Evolutionary conservation across 2,888 invertebrate genomes (phyloP).

Genomic region (Gasteruption jaculator): DNA sequence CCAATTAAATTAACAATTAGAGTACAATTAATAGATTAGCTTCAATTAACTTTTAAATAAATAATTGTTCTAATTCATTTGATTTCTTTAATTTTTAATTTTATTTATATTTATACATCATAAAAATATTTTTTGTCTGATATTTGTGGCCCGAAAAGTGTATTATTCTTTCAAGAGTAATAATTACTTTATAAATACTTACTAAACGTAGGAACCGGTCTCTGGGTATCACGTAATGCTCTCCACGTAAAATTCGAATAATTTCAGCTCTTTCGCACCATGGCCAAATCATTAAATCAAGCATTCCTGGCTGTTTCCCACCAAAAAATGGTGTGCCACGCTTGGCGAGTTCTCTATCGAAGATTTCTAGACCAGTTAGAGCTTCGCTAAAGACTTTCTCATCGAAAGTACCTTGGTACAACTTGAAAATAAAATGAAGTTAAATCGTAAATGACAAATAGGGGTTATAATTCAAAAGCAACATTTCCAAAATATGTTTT

Average conservation of each 20-base stretch:
- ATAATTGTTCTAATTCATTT: not conserved
- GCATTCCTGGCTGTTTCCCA: slow-evolving; percentile 68
- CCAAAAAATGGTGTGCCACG: slow-evolving; percentile 65
- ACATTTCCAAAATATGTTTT: no score
- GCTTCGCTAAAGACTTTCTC: slow-evolving; percentile 54
- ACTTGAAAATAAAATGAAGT: slow-evolving; percentile 27
- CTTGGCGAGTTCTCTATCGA: slow-evolving; percentile 63
- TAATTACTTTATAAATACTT: slow-evolving; percentile 36
- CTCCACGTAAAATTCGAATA: slow-evolving; percentile 59
- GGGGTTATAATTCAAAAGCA: no score
- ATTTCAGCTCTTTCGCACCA: slow-evolving; percentile 71
- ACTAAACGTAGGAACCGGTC: slow-evolving; percentile 66
- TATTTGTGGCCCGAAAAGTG: not conserved
- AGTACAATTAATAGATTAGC: slow-evolving; percentile 11
- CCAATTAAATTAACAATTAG: no score
- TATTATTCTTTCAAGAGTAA: not conserved
- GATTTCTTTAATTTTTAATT: slow-evolving; percentile 1
- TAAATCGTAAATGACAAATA: slow-evolving; percentile 1
- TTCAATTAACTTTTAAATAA: not conserved
- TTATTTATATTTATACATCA: not conserved
- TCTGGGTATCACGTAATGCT: slow-evolving; percentile 63
- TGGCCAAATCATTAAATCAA: slow-evolving; percentile 84
- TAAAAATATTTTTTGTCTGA: no score
- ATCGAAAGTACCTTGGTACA: slow-evolving; percentile 31
- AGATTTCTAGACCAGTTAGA: slow-evolving; percentile 58